Evolutionary conservation across 2,113 vertebrate species (phyloP).

Genomic region (Microtus oregoni): DNA sequence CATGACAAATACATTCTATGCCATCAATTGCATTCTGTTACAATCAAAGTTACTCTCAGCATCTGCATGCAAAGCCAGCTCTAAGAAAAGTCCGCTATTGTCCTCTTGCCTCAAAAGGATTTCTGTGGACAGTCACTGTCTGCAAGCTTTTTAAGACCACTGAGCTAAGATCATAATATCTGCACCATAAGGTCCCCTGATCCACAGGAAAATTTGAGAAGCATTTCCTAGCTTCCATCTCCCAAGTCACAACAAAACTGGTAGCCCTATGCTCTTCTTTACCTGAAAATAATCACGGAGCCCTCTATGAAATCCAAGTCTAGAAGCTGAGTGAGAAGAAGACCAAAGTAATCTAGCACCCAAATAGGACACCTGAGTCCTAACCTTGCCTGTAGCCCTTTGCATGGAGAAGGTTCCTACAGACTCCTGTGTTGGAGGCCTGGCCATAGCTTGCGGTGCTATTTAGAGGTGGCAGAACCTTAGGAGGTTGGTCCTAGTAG

Average conservation of each 20-base stretch:
- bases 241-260: neutral
- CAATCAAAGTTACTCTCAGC: neutral
- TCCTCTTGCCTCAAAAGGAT: neutral
- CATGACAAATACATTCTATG: neutral
- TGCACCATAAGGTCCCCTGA: neutral
- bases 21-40: neutral
- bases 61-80: neutral
- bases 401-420: neutral
- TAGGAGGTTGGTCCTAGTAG: neutral
- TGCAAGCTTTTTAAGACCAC: neutral
- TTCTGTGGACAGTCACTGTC: accelerated
- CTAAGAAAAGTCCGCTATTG: neutral
- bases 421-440: neutral
- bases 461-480: neutral
- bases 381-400: neutral
- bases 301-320: neutral
- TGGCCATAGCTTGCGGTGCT: neutral
- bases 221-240: neutral
- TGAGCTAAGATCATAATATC: neutral
- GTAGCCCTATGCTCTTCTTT: neutral
- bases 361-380: neutral
- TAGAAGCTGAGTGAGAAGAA: neutral
- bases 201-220: neutral
- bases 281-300: neutral
- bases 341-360: neutral